Evolutionary conservation across 2,888 invertebrate genomes (phyloP).

Genomic region (Drosophila subquinaria): DNA sequence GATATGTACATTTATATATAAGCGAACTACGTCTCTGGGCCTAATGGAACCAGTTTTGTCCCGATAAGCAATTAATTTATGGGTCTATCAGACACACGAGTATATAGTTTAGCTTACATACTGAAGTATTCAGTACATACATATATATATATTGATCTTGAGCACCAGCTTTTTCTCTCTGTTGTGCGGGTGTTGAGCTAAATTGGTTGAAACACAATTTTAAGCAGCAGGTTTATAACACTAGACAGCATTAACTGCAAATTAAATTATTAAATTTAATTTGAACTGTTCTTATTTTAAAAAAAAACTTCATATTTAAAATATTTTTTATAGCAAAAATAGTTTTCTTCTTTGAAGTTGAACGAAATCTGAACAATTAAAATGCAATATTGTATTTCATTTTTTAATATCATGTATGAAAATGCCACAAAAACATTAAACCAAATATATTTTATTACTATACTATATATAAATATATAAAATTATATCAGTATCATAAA

Average conservation of each 20-base stretch:
- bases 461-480: too few species aligned
- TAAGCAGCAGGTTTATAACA: slow-evolving; percentile 48
- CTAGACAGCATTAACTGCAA: too few species aligned
- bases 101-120: slow-evolving; percentile 2
- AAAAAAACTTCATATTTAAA: too few species aligned
- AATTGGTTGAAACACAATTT: slow-evolving; percentile 36
- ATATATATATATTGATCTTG: slow-evolving; percentile 15
- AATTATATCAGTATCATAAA: too few species aligned
- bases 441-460: too few species aligned
- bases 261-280: too few species aligned
- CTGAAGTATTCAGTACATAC: slow-evolving; percentile 1
- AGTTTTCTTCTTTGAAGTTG: too few species aligned
- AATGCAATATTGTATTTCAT: background rate
- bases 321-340: too few species aligned
- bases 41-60: slow-evolving; percentile 78
- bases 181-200: slow-evolving; percentile 67
- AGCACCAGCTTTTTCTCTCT: background rate
- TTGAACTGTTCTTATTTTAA: too few species aligned
- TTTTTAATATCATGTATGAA: background rate
- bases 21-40: slow-evolving; percentile 16
- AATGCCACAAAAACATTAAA: background rate
- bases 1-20: slow-evolving; percentile 29
- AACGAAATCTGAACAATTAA: too few species aligned
- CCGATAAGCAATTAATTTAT: slow-evolving; percentile 75
- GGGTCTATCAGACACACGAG: slow-evolving; percentile 47